phyloP scores from a whole-genome alignment of 2,888 invertebrate genomes.

The Cotesia congregata region DNA sequence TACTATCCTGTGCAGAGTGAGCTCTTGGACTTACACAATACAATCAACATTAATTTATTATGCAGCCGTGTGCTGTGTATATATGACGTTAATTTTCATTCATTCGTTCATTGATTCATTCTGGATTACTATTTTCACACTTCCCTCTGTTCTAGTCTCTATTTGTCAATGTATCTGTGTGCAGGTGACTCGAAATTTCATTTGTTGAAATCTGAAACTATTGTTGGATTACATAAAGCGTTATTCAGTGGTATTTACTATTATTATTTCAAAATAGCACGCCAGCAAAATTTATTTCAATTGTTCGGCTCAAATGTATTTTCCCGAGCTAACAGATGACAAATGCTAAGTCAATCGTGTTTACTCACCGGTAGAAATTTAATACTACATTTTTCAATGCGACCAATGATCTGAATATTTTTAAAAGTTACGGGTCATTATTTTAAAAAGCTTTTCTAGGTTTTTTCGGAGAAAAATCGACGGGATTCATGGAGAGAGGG shows the following conservation, averaged over 20 bases:
- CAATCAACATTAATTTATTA: constrained; percentile 60
- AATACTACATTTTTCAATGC: background rate
- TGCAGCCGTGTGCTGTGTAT: constrained; percentile 57
- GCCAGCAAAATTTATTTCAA: constrained; percentile 37
- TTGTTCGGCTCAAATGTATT: background rate
- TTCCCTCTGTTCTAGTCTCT: background rate
- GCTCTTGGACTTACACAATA: background rate
- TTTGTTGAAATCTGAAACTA: constrained; percentile 21
- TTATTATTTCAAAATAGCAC: constrained; percentile 40
- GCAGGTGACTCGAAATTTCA: background rate
- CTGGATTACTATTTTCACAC: constrained; percentile 34
- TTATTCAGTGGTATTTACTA: constrained; percentile 39
- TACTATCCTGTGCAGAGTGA: too few species aligned
- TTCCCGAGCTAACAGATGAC: background rate
- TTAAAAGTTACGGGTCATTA: background rate
- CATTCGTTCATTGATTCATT: background rate
- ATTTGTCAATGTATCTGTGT: constrained; percentile 11
- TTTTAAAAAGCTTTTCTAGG: background rate
- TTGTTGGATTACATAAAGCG: constrained; percentile 43
- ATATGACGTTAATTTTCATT: constrained; percentile 61
- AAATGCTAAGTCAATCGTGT: background rate
- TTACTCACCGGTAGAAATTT: background rate
- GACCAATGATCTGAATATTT: background rate
- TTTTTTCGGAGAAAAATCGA: too few species aligned
- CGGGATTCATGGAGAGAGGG: too few species aligned